Conservation (phyloP, 2,113 vertebrate genomes). For the Barbus barbus region DNA sequence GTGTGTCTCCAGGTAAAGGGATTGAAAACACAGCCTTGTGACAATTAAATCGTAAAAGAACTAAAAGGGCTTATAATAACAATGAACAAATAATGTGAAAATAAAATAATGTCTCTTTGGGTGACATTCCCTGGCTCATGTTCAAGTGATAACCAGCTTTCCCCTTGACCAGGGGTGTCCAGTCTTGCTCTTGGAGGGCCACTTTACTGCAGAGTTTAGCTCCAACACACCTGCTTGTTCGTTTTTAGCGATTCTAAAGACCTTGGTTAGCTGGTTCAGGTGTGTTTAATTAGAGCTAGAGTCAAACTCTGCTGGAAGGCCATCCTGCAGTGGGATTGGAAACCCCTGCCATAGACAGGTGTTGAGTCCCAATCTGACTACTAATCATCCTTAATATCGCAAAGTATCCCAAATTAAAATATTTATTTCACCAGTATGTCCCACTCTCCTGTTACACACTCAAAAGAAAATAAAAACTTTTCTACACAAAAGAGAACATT, state of each 20-base stretch:
- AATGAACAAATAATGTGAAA: too few species aligned
- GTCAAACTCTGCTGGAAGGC: neutral
- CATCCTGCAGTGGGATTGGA: neutral
- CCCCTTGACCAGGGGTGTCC: neutral
- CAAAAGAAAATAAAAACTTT: too few species aligned
- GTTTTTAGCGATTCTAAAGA: neutral
- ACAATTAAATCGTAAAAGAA: neutral
- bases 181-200: neutral
- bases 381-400: neutral
- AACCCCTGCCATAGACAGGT: neutral
- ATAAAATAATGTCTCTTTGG: too few species aligned
- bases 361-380: neutral
- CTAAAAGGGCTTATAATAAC: too few species aligned
- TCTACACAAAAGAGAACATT: too few species aligned
- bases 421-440: too few species aligned
- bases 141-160: too few species aligned
- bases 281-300: neutral
- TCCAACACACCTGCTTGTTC: neutral
- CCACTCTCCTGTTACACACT: too few species aligned
- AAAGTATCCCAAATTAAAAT: too few species aligned
- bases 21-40: neutral
- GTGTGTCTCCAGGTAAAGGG: neutral
- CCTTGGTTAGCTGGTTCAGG: neutral
- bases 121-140: too few species aligned
- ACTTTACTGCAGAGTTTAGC: neutral